Evolutionary conservation across 2,888 invertebrate genomes (phyloP).

Genomic region (Erannis defoliaria): DNA sequence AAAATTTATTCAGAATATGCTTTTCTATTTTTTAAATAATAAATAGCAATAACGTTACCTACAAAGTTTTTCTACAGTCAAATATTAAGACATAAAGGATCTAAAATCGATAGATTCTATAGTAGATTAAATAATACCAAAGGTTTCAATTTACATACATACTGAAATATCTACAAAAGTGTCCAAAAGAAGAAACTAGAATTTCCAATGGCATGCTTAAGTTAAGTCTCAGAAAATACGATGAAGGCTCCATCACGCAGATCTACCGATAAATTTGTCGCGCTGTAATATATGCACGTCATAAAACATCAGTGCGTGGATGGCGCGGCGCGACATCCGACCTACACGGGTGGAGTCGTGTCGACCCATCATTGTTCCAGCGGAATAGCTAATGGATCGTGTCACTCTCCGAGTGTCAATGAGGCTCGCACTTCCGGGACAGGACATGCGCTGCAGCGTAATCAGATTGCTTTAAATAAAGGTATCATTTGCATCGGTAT

Average conservation of each 20-base stretch:
- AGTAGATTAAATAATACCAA: not conserved
- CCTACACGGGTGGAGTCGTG: conserved; percentile 36
- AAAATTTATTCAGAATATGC: no score
- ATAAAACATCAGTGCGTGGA: conserved; percentile 33
- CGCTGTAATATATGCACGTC: conserved; percentile 21
- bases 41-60: no score
- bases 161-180: not conserved
- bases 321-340: conserved; percentile 43
- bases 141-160: not conserved
- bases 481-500: not conserved
- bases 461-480: conserved; percentile 32
- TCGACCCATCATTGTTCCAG: conserved; percentile 33
- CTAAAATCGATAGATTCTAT: not conserved
- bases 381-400: conserved; percentile 38
- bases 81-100: no score
- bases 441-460: conserved; percentile 55
- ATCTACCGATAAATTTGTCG: not conserved
- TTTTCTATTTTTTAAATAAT: no score
- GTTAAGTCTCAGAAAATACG: not conserved
- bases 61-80: no score
- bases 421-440: conserved; percentile 56
- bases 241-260: not conserved
- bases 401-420: conserved; percentile 42
- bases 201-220: not conserved
- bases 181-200: not conserved